These are phyloP conservation scores for Halcyon chelicuti DNA, from an alignment of 2,797 vertebrate species.

Conservation along the genomic window DNA sequence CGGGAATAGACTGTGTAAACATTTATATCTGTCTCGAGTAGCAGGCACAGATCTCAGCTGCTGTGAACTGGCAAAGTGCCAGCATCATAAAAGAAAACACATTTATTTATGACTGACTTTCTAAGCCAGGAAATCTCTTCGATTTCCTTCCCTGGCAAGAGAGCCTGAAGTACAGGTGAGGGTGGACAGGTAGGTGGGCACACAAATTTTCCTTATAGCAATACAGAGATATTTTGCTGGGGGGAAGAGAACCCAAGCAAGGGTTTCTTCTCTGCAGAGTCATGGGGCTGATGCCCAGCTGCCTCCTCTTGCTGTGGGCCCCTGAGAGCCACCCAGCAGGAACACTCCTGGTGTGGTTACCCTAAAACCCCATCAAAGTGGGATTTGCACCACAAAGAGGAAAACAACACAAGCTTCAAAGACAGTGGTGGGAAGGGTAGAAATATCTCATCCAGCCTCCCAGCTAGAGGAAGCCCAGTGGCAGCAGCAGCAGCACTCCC, in stretches of 20 bases:
- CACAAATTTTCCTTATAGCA: not conserved
- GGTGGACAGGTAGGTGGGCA: not conserved
- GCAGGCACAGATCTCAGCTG: not conserved
- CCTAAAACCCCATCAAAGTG: conserved; percentile 1
- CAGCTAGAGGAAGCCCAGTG: not conserved
- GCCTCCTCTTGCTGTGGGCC: not conserved
- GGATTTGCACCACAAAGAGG: not conserved
- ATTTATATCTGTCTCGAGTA: not conserved
- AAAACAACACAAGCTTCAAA: not conserved
- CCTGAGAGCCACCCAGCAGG: not conserved
- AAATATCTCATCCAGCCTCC: not conserved
- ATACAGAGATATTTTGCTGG: not conserved
- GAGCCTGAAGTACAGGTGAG: not conserved
- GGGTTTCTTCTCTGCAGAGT: fast-evolving
- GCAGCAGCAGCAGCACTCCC: not conserved
- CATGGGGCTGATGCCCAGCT: not conserved
- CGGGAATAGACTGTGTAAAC: not conserved
- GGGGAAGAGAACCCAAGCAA: not conserved
- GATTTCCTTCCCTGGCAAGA: not conserved
- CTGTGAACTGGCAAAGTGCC: not conserved
- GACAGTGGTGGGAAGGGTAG: not conserved
- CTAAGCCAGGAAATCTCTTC: conserved; percentile 10
- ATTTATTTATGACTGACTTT: conserved; percentile 1
- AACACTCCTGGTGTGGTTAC: not conserved
- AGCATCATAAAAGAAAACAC: not conserved